A percentile compares a stretch with the other conserved stretches of the same genome.
Conservation (phyloP, 2,888 invertebrate genomes). For the Pammene fasciana region DNA sequence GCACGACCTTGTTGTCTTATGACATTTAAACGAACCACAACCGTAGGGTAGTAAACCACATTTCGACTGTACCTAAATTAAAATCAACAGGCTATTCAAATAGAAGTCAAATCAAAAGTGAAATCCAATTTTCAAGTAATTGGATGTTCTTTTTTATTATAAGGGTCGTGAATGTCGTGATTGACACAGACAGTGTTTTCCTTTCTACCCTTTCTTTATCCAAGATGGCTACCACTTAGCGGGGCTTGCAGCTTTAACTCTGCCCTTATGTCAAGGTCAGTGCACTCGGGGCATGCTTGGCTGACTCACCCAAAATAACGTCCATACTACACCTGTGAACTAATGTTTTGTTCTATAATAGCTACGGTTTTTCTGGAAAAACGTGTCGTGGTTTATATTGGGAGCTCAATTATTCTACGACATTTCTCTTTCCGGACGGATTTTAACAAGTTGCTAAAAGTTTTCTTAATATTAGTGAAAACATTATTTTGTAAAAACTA, state of each 20-base stretch:
- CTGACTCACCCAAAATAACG: slow-evolving; percentile 5
- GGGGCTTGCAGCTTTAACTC: neutral
- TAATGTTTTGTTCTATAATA: neutral
- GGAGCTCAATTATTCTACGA: no score
- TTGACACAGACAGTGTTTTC: neutral
- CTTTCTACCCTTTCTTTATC: slow-evolving; percentile 4
- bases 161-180: slow-evolving; percentile 5
- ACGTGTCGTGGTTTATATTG: no score
- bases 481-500: no score
- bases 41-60: no score
- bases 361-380: no score
- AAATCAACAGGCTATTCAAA: neutral
- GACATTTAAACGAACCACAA: no score
- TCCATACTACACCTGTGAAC: neutral
- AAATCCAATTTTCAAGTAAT: no score
- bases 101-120: neutral
- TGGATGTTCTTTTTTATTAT: neutral
- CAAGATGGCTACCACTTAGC: slow-evolving; percentile 2
- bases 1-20: no score
- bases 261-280: slow-evolving; percentile 15
- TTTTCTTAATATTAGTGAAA: no score
- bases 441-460: no score
- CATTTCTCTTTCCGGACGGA: no score
- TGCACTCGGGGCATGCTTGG: slow-evolving; percentile 5
- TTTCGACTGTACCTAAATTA: no score